Conservation (phyloP, 2,888 invertebrate species). For the Melanchra persicariae region DNA sequence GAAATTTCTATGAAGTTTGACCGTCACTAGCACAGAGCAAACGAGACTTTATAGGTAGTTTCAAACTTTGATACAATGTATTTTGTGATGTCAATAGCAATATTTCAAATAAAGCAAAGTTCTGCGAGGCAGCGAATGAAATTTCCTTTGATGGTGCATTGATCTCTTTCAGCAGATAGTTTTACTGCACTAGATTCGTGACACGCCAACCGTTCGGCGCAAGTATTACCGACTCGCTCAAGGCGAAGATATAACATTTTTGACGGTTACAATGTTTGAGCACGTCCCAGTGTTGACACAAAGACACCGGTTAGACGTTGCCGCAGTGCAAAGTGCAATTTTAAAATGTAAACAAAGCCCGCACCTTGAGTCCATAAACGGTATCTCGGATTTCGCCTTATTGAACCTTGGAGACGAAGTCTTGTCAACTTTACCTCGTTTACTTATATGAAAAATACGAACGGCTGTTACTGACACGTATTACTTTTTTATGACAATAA, state of each 20-base stretch:
- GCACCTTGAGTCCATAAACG: conserved; percentile 87
- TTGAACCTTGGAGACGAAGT: conserved; percentile 82
- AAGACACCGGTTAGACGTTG: conserved; percentile 83
- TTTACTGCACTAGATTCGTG: conserved; percentile 59
- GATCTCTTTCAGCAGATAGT: conserved; percentile 59
- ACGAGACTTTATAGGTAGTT: conserved; percentile 57
- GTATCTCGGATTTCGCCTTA: conserved; percentile 87
- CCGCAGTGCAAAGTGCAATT: conserved; percentile 90
- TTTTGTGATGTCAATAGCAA: conserved; percentile 53
- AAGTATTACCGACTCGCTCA: conserved; percentile 71
- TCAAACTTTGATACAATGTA: conserved; percentile 56
- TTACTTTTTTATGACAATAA: conserved; percentile 65
- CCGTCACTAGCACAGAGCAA: conserved; percentile 66
- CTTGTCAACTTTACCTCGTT: conserved; percentile 76
- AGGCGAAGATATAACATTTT: conserved; percentile 82
- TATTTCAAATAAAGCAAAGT: conserved; percentile 53
- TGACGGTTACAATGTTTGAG: conserved; percentile 88
- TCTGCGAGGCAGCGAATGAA: conserved; percentile 37
- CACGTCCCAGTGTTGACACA: conserved; percentile 84
- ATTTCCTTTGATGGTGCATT: conserved; percentile 53
- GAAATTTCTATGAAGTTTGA: conserved; percentile 83
- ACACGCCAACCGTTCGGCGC: conserved; percentile 54
- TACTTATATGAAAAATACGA: conserved; percentile 73
- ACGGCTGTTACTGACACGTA: conserved; percentile 64
- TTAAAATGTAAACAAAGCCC: conserved; percentile 89